Evolutionary conservation across 2,797 vertebrate genomes (phyloP), one percentile per base, ranked within the genome.

Genomic region (Urophycis tenuis): DNA sequence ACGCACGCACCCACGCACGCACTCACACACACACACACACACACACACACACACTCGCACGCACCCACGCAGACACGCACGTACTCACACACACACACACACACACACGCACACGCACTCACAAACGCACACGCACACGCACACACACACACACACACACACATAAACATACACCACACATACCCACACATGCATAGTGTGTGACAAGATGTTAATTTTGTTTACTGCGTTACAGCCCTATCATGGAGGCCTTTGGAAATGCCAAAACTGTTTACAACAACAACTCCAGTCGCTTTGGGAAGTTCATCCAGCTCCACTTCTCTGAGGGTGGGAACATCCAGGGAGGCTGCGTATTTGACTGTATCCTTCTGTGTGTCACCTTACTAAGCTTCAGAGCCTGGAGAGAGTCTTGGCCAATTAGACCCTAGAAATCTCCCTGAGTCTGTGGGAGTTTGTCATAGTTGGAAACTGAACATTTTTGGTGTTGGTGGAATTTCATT

Each of bases 251-350:
- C 2, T 97, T 98, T 84, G 96, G 96, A 35, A 98, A 98, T 9
- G 96, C 96, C 36, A 98, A 96, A 87, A 98, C 96, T 0, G 94
- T 97, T 85, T 97, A 98, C 91, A 98, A 98, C 91, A 98, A 98
- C 92, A 98, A 98, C 89, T 98, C 96, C 82, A 98, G 96, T 75
- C 96, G 96, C 78, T 97, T 98, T 72, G 96, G 96, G 79, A 98
- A 98, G 86, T 97, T 98, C 88, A 96, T 98, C 88, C 96, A 96
- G 87, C 94, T 97, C 85, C 95, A 97, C 89, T 97, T 97, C 89
- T 96, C 95, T 64, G 94, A 95, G 81, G 89, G 95, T 0, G 96
- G 96, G 45, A 95, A 96, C 89, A 96, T 97, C 90, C 95, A 97
- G 80, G 96, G 96, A 86, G 96, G 96, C 82, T 94, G 94, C 78